Base-by-base conservation (phyloP, 2,113 vertebrate species). In the Ciconia boyciana region DNA sequence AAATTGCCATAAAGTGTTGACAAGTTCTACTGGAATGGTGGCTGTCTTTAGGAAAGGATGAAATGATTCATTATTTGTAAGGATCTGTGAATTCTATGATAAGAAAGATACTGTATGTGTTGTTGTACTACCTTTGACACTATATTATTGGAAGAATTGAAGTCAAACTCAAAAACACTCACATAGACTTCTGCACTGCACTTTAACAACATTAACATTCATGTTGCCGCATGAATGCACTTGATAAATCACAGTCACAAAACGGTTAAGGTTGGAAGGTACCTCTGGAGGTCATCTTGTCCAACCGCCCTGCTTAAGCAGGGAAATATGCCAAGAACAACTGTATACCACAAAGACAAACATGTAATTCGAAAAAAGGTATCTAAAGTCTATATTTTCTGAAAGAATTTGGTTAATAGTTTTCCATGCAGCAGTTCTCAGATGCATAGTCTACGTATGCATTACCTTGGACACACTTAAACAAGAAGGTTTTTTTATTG, bases 371-470 rank as follows among this genome's bases (percentile, higher is more conserved):
- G 13, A 54, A 41, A 79, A 83, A 83, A 44, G 7, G 3, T 72
- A 80, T 13, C 28, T 41, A 16, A 62, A 36, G 55, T 20, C 48
- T n/a, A 39, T 6, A 29, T 66, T 90, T 89, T 69, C 32, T 26
- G 16, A 80, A 76, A 69, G 7, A n/a, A 77, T 62, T 65, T 32
- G 20, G 65, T 60, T 43, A 79, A 64, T 26, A 46, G 13, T 8
- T 89, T 90, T 52, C 17, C 9, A 7, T 62, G 39, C 24, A 81
- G 69, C 34, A 41, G 24, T 75, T 90, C 15, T 72, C 57, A 22
- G n/a, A 57, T n/a, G 19, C 6, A 32, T 13, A 39, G 26, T 15
- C 29, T 69, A 41, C 0, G 0, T 34, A 68, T 9, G 36, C 8
- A 68, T 34, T 71, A 39, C 32, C 46, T 26, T 13, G 21, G 16